Evolutionary conservation across 2,113 vertebrate genomes (phyloP).

Genomic region (Sprattus sprattus): DNA sequence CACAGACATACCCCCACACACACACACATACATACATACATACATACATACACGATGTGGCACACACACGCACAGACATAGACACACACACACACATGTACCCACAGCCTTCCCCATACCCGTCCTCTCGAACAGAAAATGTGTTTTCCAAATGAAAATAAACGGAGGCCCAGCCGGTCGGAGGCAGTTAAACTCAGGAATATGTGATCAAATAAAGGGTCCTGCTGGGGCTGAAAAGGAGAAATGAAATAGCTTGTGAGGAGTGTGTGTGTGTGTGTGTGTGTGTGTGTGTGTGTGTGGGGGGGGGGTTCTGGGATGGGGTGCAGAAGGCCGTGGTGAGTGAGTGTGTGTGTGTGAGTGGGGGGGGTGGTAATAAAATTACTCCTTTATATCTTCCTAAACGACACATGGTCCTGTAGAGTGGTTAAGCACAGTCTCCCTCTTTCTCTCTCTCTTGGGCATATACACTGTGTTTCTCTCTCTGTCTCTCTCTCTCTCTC

Average conservation of each 20-base stretch:
- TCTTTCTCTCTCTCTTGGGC: not conserved
- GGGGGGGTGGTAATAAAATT: constrained; percentile 76
- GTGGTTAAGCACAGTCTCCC: constrained; percentile 64
- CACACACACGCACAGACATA: constrained; percentile 11
- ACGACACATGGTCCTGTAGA: constrained; percentile 73
- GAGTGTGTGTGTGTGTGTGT: not conserved
- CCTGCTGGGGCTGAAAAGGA: constrained; percentile 73
- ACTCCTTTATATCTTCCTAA: constrained; percentile 80
- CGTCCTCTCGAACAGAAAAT: constrained; percentile 73
- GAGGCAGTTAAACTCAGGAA: constrained; percentile 74
- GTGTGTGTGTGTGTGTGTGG: not conserved
- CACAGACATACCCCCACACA: not conserved
- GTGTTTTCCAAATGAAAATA: constrained; percentile 84
- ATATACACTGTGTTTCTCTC: not conserved
- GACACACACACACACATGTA: not conserved
- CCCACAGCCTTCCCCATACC: constrained; percentile 38
- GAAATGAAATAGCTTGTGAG: constrained; percentile 77
- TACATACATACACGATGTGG: not conserved
- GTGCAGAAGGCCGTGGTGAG: not conserved
- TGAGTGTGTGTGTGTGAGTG: constrained; percentile 50
- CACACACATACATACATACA: not conserved
- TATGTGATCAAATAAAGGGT: constrained; percentile 82
- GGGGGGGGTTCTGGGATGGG: too few species aligned
- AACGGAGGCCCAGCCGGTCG: constrained; percentile 72
- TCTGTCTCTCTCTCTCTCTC: constrained; percentile 43